Base-by-base conservation (phyloP, 2,888 invertebrate species). In the Eupithecia dodoneata region DNA sequence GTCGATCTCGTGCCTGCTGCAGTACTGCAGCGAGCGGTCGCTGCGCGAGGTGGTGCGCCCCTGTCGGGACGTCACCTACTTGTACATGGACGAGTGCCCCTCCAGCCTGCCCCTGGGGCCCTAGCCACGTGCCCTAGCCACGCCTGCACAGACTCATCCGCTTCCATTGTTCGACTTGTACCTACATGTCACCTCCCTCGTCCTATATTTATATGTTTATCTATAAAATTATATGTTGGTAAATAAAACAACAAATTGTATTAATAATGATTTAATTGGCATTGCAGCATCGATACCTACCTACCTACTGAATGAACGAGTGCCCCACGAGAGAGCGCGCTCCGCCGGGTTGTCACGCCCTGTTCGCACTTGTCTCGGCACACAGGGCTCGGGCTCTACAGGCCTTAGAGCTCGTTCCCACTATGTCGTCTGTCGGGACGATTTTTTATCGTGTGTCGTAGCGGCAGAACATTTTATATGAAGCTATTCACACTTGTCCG, bases 1-100 rank as follows among this genome's bases (percentile, higher is more conserved):
- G 98, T 98, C 2, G 97, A 98, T 88, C 98, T 99, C 89, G 96
- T 97, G 83, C 80, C 81, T 85, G 79, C 83, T 85, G 79, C 84
- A 85, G 79, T 85, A 82, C 84, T 79, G 81, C 77, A 74, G 81
- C 73, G 85, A 85, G 82, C 85, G 85, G 65, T 83, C 82, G 42
- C 73, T 85, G 79, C 76, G 77, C 55, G 85, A 85, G 79, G 41
- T 69, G 52, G 72, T 76, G 79, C 73, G 66, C 47, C 69, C 70
- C 15, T 7, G 63, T 79, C 6, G n/a, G 0, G 80, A 81, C 75
- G 80, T 85, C 71, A 83, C 85, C 0, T 85, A 85, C 83, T 2
- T 63, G 7, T 85, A 85, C 83, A 85, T 83, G 85, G 72, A 81
- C 75, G 80, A 85, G 78, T 65, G 78, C 72, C 73, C 74, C n/a